Conservation (phyloP, 2,113 vertebrate species). For the Colius striatus region DNA sequence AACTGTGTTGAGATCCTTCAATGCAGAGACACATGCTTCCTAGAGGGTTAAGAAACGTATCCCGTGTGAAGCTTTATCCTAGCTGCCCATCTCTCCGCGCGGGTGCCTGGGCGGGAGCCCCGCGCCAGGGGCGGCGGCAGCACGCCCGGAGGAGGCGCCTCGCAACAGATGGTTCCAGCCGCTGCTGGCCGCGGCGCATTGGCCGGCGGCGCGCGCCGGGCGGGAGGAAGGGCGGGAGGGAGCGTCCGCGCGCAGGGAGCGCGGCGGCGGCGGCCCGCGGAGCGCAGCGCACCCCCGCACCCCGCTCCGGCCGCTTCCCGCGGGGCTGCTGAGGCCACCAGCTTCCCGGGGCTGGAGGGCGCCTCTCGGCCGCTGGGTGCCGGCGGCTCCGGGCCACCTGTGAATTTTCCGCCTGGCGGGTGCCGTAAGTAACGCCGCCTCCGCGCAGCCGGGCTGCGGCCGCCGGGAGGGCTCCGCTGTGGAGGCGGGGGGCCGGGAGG, state of each 20-base stretch:
- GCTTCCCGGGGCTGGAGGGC: not conserved
- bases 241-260: not conserved
- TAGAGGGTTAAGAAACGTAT: not conserved
- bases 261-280: not conserved
- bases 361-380: not conserved
- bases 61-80: too few species aligned
- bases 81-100: too few species aligned
- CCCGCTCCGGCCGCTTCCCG: too few species aligned
- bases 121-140: not conserved
- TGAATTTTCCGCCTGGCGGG: not conserved
- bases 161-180: slow-evolving; percentile 78
- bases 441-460: not conserved
- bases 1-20: not conserved
- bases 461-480: not conserved
- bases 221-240: slow-evolving; percentile 13
- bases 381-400: not conserved
- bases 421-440: not conserved
- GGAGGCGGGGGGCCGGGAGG: not conserved
- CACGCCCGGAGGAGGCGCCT: slow-evolving; percentile 63
- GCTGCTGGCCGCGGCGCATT: slow-evolving; percentile 40
- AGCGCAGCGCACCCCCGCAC: not conserved
- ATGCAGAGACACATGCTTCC: not conserved
- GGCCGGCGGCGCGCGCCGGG: slow-evolving; percentile 30
- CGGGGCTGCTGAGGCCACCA: not conserved
- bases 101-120: not conserved